A percentile compares a stretch with the other conserved stretches of the same genome.
Conservation (phyloP, 2,113 vertebrate genomes). For the Saimiri boliviensis region DNA sequence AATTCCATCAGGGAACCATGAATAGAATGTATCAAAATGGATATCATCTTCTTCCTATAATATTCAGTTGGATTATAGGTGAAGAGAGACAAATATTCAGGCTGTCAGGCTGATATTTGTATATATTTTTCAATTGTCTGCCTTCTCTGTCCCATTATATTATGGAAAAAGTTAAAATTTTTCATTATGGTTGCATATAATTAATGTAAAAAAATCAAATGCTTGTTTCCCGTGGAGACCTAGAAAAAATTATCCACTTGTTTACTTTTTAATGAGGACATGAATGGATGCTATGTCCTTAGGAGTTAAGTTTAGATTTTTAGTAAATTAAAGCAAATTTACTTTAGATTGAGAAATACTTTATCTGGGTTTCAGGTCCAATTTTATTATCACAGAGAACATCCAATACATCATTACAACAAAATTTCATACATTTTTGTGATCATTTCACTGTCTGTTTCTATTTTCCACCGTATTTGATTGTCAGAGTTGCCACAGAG, state of each 20-base stretch:
- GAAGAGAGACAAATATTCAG: neutral
- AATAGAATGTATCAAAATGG: neutral
- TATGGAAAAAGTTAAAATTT: constrained; percentile 36
- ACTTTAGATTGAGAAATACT: neutral
- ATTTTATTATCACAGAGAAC: neutral
- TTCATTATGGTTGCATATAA: neutral
- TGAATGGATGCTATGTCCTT: neutral
- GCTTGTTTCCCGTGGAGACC: neutral
- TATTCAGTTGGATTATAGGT: neutral
- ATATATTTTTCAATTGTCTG: neutral
- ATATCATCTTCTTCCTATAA: neutral
- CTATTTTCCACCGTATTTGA: neutral
- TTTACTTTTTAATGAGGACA: neutral
- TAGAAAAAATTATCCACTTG: neutral
- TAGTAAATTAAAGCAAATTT: neutral
- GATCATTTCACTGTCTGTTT: neutral
- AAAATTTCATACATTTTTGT: neutral
- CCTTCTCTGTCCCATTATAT: neutral
- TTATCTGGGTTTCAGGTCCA: neutral
- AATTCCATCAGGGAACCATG: neutral
- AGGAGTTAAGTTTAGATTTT: neutral
- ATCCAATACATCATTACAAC: neutral
- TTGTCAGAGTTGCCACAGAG: neutral
- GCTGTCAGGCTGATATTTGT: neutral
- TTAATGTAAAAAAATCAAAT: constrained; percentile 17